Base-by-base conservation (phyloP, 2,113 vertebrate species). In the Phyllopteryx taeniolatus region DNA sequence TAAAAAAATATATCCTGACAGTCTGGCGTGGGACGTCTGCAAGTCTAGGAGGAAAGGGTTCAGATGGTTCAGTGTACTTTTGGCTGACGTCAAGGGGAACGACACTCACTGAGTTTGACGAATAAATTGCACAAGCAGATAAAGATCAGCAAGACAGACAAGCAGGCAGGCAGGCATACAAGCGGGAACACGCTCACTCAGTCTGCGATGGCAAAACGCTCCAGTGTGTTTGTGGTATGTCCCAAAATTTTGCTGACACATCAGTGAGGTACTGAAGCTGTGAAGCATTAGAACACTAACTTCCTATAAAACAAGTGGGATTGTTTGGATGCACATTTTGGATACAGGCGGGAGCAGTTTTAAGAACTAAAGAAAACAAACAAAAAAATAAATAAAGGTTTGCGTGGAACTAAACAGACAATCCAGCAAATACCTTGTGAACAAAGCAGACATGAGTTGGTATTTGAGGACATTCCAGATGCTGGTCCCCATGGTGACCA, bases 61-160 rank as follows among this genome's bases (percentile, higher is more conserved):
- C 59, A 61, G 31, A 35, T 14, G 6, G 57, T 33, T 60, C 27
- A 60, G 27, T 42, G 61, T 63, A 42, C 19, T 43, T n/a, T 33
- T 20, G 61, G 8, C 35, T 42, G 8, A 20, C 2, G 61, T 19
- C 61, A 60, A 33, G 13, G 11, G 12, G 31, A 31, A 53, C 63
- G 51, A 67, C 67, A 22, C 47, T 20, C 47, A 53, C 31, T 43
- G 43, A 71, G 73, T 46, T 43, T 72, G 35, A 42, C 74, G 42
- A 69, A 70, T 20, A 73, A 70, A 11, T 15, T 33, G 31, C 12
- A 12, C 61, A 6, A 44, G 62, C 12, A 47, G 67, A 78, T 71
- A 60, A 72, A 79, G 77, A 81, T 73, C 44, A 66, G 64, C 68
- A 4, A 53, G 76, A 57, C 8, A 63, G 8, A 67, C 61, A 77